Conservation (phyloP, 2,113 vertebrate genomes). For the Manacus vitellinus region DNA sequence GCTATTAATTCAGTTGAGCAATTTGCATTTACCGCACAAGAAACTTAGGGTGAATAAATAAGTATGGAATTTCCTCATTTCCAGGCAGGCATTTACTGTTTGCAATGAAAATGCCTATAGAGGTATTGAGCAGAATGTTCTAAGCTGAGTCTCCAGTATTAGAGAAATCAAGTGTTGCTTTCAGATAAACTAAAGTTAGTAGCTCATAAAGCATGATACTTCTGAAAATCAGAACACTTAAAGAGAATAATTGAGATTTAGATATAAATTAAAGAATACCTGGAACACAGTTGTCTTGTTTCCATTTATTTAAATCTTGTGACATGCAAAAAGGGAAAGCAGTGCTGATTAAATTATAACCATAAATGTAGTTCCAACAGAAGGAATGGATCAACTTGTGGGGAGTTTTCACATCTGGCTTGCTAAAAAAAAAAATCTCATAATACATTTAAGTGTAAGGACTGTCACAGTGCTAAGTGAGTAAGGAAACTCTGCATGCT, state of each 20-base stretch:
- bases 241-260: not conserved
- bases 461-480: rapidly evolving
- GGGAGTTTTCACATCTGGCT: not conserved
- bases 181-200: not conserved
- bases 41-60: not conserved
- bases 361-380: not conserved
- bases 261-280: not conserved
- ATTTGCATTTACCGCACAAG: not conserved
- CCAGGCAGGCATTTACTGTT: not conserved
- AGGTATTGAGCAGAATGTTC: not conserved
- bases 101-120: not conserved
- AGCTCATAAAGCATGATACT: not conserved
- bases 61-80: not conserved
- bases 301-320: not conserved
- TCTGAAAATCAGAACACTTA: not conserved
- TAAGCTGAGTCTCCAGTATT: not conserved
- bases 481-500: not conserved
- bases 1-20: not conserved
- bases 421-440: not conserved
- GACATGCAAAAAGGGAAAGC: not conserved
- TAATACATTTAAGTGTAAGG: not conserved
- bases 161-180: not conserved
- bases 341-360: not conserved
- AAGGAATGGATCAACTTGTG: not conserved
- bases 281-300: not conserved